phyloP scores from a whole-genome alignment of 2,888 invertebrate species.

The Elaeidobius kamerunicus region DNA sequence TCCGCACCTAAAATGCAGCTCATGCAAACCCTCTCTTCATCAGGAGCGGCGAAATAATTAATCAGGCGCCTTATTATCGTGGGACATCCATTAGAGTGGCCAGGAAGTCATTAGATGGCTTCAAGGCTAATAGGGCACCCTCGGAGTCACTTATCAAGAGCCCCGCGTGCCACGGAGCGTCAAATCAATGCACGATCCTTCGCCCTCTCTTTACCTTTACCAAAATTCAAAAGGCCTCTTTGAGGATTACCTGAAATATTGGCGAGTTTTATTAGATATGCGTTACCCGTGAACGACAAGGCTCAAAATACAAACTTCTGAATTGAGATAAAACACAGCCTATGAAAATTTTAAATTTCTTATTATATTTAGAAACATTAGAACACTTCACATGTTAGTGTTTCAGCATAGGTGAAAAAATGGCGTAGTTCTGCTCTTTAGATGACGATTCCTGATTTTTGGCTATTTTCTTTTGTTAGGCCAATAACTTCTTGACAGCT shows the following conservation, averaged over 20 bases:
- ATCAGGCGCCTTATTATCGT: slow-evolving; percentile 40
- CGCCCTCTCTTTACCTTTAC: slow-evolving; percentile 7
- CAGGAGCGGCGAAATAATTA: slow-evolving; percentile 16
- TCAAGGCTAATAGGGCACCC: slow-evolving; percentile 40
- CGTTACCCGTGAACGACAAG: background rate
- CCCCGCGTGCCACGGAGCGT: slow-evolving; percentile 13
- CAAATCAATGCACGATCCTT: slow-evolving; percentile 14
- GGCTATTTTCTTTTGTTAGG: no score
- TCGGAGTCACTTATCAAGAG: slow-evolving; percentile 19
- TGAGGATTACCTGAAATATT: background rate
- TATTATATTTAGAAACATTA: no score
- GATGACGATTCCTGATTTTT: no score
- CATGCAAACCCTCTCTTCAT: slow-evolving; percentile 12
- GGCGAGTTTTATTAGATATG: background rate
- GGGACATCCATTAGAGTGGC: slow-evolving; percentile 45
- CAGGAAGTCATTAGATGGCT: slow-evolving; percentile 44
- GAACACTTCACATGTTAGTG: background rate
- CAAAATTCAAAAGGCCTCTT: slow-evolving; percentile 7
- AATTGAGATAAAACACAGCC: background rate
- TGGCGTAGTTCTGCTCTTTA: no score
- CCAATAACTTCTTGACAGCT: no score
- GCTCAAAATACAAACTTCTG: background rate
- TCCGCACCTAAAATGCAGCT: slow-evolving; percentile 15
- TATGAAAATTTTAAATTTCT: background rate
- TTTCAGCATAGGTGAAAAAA: background rate